phyloP scores from a whole-genome alignment of 2,797 vertebrate species.

The Sphaeramia orbicularis region DNA sequence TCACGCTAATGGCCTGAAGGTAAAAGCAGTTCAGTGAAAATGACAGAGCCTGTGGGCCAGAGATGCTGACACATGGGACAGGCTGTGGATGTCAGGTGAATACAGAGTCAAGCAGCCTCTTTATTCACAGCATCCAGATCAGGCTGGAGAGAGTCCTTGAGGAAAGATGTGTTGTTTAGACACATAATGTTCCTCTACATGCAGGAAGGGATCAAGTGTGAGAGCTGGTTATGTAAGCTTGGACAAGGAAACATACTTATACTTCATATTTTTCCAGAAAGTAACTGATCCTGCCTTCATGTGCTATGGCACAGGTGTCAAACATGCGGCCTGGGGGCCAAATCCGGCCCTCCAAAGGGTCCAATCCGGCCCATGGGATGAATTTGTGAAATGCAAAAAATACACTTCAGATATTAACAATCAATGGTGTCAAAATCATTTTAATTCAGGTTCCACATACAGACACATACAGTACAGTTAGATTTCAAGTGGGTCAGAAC shows the following conservation, averaged over 20 bases:
- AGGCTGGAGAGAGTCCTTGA: slow-evolving; percentile 38
- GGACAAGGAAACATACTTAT: slow-evolving; percentile 3
- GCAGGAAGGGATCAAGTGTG: neutral
- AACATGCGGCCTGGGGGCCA: too few relatives aligned
- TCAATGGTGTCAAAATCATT: too few relatives aligned
- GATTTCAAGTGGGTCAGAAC: too few relatives aligned
- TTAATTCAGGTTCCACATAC: too few relatives aligned
- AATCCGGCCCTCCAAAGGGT: too few relatives aligned
- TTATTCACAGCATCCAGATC: slow-evolving; percentile 17
- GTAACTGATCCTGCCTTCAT: too few relatives aligned
- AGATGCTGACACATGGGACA: slow-evolving; percentile 14
- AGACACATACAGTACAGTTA: too few relatives aligned
- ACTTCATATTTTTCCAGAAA: slow-evolving; percentile 56
- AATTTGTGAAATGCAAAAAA: too few relatives aligned
- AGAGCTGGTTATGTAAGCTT: neutral
- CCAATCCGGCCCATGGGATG: too few relatives aligned
- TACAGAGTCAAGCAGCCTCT: slow-evolving; percentile 16
- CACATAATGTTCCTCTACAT: neutral
- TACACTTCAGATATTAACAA: too few relatives aligned
- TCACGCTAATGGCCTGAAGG: slow-evolving; percentile 28
- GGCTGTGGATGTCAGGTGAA: slow-evolving; percentile 34
- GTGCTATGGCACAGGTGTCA: too few relatives aligned
- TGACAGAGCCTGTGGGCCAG: slow-evolving; percentile 26
- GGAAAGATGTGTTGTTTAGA: neutral
- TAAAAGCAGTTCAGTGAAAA: slow-evolving; percentile 42